phyloP scores from a whole-genome alignment of 2,888 invertebrate genomes.

The Netelia melanura region DNA sequence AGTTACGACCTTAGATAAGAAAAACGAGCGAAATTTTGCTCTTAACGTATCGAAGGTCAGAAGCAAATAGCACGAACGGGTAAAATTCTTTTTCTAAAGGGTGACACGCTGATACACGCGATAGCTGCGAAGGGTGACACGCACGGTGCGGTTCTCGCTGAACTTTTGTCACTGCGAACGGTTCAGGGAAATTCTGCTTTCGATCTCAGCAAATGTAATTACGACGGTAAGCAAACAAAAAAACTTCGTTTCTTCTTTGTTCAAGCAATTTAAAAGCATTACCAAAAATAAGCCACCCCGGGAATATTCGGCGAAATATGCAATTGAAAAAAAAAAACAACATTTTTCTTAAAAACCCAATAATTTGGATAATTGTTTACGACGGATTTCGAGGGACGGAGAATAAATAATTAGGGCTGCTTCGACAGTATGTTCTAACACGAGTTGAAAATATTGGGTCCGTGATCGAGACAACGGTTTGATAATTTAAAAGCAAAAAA shows the following conservation, averaged over 20 bases:
- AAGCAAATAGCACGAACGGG: background rate
- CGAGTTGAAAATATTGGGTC: background rate
- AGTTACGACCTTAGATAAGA: conserved; percentile 36
- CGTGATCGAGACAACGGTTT: background rate
- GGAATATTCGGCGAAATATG: background rate
- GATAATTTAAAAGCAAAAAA: background rate
- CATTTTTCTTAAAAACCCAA: background rate
- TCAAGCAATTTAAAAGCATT: background rate
- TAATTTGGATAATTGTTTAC: background rate
- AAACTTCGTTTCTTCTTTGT: background rate
- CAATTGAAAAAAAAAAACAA: background rate
- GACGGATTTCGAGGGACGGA: background rate
- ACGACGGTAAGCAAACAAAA: conserved; percentile 75
- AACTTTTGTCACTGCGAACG: conserved; percentile 77
- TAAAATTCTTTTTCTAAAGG: conserved; percentile 69
- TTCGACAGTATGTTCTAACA: background rate
- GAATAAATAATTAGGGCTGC: background rate
- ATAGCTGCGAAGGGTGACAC: conserved; percentile 78
- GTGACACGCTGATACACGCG: conserved; percentile 79
- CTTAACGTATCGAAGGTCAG: background rate
- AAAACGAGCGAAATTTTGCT: background rate
- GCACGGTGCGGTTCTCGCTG: conserved; percentile 75
- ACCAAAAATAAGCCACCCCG: background rate
- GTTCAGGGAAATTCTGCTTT: conserved; percentile 76
- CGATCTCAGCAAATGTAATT: conserved; percentile 78